A percentile compares a stretch with the other conserved stretches of the same genome.
Evolutionary conservation across 2,888 invertebrate genomes (phyloP).

Genomic region (Erebia palarica): DNA sequence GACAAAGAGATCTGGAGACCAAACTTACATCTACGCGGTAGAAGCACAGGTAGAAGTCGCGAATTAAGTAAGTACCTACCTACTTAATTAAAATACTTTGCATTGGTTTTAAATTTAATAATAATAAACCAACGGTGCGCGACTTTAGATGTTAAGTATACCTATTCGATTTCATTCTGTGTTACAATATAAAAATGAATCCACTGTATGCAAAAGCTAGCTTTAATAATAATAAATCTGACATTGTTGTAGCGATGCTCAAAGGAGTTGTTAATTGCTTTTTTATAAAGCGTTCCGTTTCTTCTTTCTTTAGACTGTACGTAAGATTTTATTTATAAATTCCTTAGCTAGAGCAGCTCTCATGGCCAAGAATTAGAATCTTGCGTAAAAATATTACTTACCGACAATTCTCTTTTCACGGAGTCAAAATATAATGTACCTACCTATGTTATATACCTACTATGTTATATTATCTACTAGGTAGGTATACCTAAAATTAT

Average conservation of each 20-base stretch:
- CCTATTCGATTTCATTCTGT: background rate
- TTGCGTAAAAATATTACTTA: background rate
- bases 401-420: background rate
- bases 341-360: background rate
- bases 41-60: too few relatives aligned
- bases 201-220: background rate
- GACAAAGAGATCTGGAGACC: too few relatives aligned
- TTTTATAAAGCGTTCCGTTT: constrained; percentile 18
- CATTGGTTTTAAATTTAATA: too few relatives aligned
- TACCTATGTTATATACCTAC: too few relatives aligned
- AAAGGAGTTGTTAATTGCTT: constrained; percentile 24
- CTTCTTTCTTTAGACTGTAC: constrained; percentile 5
- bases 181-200: background rate
- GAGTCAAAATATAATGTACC: too few relatives aligned
- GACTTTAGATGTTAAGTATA: too few relatives aligned
- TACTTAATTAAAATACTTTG: too few relatives aligned
- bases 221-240: constrained; percentile 7
- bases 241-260: constrained; percentile 17
- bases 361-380: background rate
- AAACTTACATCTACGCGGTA: too few relatives aligned
- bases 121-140: too few relatives aligned
- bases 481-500: too few relatives aligned
- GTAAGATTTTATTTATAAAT: constrained; percentile 2
- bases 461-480: too few relatives aligned
- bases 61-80: too few relatives aligned